phyloP scores from a whole-genome alignment of 2,797 vertebrate species.

The Distichodus sexfasciatus region DNA sequence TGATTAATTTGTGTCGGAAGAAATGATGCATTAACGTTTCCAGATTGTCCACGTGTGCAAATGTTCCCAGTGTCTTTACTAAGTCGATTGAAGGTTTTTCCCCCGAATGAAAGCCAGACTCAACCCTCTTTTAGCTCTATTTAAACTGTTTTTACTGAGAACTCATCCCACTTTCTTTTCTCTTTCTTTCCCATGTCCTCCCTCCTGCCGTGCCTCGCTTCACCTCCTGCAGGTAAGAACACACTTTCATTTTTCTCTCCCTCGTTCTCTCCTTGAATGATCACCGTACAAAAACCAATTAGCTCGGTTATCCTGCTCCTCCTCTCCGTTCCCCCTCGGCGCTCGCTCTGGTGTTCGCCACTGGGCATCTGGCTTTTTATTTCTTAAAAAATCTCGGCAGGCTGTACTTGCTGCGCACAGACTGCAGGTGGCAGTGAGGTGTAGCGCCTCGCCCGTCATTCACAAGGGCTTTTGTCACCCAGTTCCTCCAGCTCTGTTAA shows the following conservation, averaged over 20 bases:
- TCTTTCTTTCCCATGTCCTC: constrained; percentile 45
- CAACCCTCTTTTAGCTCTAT: too few relatives aligned
- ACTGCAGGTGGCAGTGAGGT: constrained; percentile 75
- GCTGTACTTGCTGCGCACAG: neutral
- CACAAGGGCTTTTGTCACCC: too few relatives aligned
- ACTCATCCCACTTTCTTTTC: neutral
- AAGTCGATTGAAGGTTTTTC: too few relatives aligned
- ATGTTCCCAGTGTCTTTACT: too few relatives aligned
- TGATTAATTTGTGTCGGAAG: too few relatives aligned
- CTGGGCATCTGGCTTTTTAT: neutral
- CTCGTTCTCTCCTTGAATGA: neutral
- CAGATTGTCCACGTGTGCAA: too few relatives aligned
- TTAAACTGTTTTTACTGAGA: neutral
- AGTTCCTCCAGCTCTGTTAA: too few relatives aligned
- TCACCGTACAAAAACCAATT: constrained; percentile 5
- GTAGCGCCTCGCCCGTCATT: neutral
- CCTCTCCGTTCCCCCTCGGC: neutral
- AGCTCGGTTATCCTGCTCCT: neutral
- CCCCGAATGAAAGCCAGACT: too few relatives aligned
- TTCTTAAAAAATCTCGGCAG: neutral
- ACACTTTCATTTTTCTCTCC: too few relatives aligned
- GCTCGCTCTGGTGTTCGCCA: neutral
- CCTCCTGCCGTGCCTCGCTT: constrained; percentile 11
- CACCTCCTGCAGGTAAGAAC: constrained; percentile 64
- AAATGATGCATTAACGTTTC: too few relatives aligned